Percentiles rank a stretch among this genome's conserved stretches.
Evolutionary conservation across 2,113 vertebrate genomes (phyloP).

Genomic region (Colinus virginianus): DNA sequence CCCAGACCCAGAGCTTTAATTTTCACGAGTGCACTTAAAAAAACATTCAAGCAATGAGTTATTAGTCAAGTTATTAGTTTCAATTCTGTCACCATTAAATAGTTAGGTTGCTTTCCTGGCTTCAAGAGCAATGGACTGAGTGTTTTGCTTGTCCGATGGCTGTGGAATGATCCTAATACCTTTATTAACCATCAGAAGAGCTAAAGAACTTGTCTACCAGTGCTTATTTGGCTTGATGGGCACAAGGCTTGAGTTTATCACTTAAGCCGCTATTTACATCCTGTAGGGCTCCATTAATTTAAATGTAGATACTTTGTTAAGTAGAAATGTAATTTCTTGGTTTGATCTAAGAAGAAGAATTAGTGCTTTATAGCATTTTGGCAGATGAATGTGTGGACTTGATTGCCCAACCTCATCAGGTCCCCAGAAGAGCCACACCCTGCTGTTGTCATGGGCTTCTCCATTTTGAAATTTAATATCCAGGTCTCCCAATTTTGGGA

Average conservation of each 20-base stretch:
- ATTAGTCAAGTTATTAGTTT: constrained; percentile 62
- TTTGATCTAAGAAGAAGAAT: background rate
- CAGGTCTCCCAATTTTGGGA: constrained; percentile 33
- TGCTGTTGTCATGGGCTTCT: background rate
- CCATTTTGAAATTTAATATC: constrained; percentile 42
- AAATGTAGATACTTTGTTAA: background rate
- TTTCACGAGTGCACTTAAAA: constrained; percentile 68
- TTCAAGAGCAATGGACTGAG: background rate
- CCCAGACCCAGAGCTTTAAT: constrained; percentile 50
- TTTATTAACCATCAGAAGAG: background rate
- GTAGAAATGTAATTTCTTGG: background rate
- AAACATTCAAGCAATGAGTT: constrained; percentile 51
- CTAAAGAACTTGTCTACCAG: background rate
- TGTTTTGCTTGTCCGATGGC: background rate
- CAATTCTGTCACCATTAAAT: constrained; percentile 31
- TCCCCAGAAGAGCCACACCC: background rate
- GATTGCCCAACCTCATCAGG: background rate
- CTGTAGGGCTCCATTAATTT: background rate
- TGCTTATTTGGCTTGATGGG: background rate
- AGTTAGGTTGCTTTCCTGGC: constrained; percentile 31
- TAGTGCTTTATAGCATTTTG: background rate
- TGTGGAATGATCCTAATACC: fast-evolving
- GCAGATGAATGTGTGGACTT: background rate
- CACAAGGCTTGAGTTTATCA: background rate
- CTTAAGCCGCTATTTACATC: background rate